These are phyloP conservation scores for Chaetura pelagica DNA, from an alignment of 2,113 vertebrate genomes.

Conservation along the genomic window DNA sequence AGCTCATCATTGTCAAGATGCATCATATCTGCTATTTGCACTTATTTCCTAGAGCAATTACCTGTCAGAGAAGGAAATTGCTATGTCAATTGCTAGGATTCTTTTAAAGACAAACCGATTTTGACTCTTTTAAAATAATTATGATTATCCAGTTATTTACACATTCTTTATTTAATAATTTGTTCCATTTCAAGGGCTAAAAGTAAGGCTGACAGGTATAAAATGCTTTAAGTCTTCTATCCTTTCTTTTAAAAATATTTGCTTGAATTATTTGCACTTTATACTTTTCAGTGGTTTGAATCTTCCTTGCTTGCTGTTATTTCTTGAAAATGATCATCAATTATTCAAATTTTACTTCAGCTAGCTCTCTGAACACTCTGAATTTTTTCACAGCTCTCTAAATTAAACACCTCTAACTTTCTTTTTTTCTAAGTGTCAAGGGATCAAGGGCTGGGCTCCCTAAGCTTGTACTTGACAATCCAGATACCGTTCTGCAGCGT, in stretches of 20 bases:
- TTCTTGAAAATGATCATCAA: not conserved
- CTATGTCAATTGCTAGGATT: not conserved
- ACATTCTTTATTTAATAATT: not conserved
- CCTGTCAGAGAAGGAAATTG: constrained; percentile 26
- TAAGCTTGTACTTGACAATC: not conserved
- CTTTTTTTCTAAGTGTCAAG: not conserved
- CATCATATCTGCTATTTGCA: constrained; percentile 35
- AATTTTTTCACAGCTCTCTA: not conserved
- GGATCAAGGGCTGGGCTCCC: not conserved
- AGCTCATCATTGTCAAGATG: constrained; percentile 1
- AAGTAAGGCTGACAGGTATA: not conserved
- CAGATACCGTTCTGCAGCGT: not conserved
- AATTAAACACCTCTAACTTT: not conserved
- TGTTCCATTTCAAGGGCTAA: not conserved
- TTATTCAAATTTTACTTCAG: not conserved
- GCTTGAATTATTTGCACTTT: not conserved
- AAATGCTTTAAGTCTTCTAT: not conserved
- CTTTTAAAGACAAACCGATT: constrained; percentile 20
- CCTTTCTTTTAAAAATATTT: not conserved
- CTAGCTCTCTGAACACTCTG: not conserved
- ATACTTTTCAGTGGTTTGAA: not conserved
- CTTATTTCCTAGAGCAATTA: constrained; percentile 34
- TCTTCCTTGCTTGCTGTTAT: not conserved
- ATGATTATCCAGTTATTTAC: not conserved
- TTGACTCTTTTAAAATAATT: not conserved